phyloP scores from a whole-genome alignment of 2,888 invertebrate genomes.

The Sesamia inferens region DNA sequence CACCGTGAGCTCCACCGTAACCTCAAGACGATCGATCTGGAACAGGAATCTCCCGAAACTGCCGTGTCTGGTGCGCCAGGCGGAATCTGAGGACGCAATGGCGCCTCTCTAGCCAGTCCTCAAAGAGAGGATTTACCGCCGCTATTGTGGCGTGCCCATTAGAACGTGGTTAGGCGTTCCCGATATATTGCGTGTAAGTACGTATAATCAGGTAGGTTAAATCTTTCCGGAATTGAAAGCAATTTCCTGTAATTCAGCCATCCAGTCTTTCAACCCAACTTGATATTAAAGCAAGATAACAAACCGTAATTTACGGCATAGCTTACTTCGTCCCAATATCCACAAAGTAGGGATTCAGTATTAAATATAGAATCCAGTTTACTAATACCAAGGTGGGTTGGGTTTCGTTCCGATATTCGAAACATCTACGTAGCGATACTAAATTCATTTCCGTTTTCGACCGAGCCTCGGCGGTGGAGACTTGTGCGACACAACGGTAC shows the following conservation, averaged over 20 bases:
- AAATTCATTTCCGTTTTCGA: constrained; percentile 66
- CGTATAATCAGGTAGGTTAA: neutral
- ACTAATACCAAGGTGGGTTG: constrained; percentile 25
- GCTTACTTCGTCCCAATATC: constrained; percentile 15
- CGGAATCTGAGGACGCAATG: too few species aligned
- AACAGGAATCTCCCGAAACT: too few species aligned
- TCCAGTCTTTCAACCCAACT: neutral
- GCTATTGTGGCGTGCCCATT: too few species aligned
- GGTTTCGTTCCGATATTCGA: constrained; percentile 51
- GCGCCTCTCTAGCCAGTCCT: too few species aligned
- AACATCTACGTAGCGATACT: constrained; percentile 58
- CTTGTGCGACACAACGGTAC: constrained; percentile 28
- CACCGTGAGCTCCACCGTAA: too few species aligned
- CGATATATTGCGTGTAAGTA: neutral
- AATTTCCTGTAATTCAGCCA: neutral
- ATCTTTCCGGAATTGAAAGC: neutral
- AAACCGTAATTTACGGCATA: constrained; percentile 17
- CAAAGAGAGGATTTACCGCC: too few species aligned
- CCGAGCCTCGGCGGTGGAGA: constrained; percentile 26
- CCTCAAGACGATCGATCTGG: too few species aligned
- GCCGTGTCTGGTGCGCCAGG: too few species aligned
- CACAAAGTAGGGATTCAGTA: constrained; percentile 16
- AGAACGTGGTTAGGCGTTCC: neutral
- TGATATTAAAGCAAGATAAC: constrained; percentile 23
- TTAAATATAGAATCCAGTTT: constrained; percentile 31